Conservation (phyloP, 2,113 vertebrate genomes). For the Megalops atlanticus region DNA sequence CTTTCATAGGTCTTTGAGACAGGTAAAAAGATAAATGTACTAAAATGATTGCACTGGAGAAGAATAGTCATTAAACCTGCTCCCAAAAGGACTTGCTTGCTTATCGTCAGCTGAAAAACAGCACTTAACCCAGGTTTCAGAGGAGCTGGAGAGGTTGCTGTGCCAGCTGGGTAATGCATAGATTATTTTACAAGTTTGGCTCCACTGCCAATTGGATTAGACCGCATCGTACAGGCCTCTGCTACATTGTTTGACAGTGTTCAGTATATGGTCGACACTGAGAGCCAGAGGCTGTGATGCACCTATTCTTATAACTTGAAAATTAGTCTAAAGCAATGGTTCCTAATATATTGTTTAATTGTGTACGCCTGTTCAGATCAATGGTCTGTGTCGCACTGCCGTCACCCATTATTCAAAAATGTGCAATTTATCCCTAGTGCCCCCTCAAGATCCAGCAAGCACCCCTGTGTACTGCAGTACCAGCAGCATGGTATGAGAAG, state of each 20-base stretch:
- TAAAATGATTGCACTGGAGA: slow-evolving; percentile 58
- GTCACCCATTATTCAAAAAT: not conserved
- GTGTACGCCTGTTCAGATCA: slow-evolving; percentile 55
- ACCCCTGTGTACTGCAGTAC: too few relatives aligned
- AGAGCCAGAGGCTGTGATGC: slow-evolving; percentile 49
- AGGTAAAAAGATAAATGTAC: slow-evolving; percentile 73
- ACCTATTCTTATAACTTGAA: too few relatives aligned
- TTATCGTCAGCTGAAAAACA: slow-evolving; percentile 66
- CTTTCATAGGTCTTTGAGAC: slow-evolving; percentile 75
- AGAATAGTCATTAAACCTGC: slow-evolving; percentile 67
- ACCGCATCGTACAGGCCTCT: slow-evolving; percentile 55
- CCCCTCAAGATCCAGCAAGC: not conserved
- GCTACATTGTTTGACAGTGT: slow-evolving; percentile 69
- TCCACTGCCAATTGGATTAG: slow-evolving; percentile 74
- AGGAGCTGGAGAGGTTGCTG: slow-evolving; percentile 46
- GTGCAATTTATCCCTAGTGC: too few relatives aligned
- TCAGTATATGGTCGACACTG: slow-evolving; percentile 64
- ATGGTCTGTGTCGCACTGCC: slow-evolving; percentile 31
- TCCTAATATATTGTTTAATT: too few relatives aligned
- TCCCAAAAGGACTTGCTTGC: slow-evolving; percentile 47
- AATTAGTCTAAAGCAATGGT: too few relatives aligned
- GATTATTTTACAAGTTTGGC: slow-evolving; percentile 80
- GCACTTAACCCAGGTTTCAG: slow-evolving; percentile 62
- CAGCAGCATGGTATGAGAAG: slow-evolving; percentile 39
- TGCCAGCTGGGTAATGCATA: slow-evolving; percentile 71